Evolutionary conservation across 2,797 vertebrate species (phyloP).

Genomic region (Kryptopterus vitreolus): DNA sequence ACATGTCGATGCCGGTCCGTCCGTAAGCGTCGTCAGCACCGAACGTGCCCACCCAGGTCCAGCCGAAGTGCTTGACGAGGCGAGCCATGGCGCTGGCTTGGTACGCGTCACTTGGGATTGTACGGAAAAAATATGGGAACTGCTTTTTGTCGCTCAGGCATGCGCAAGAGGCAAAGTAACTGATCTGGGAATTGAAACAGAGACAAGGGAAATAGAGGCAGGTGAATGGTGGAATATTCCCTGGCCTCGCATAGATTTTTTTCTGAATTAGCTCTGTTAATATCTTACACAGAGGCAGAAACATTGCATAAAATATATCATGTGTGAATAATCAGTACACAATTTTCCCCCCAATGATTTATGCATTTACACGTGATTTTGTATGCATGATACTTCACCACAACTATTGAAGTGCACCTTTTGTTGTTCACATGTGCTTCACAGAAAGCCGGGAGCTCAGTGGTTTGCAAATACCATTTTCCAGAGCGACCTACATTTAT

Average conservation of each 20-base stretch:
- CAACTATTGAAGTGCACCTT: too few species aligned
- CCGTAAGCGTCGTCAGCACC: conserved; percentile 60
- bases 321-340: background rate
- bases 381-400: background rate
- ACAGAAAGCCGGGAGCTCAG: too few species aligned
- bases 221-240: background rate
- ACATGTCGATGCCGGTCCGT: conserved; percentile 57
- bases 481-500: too few species aligned
- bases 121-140: conserved; percentile 63
- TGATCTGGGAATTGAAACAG: conserved; percentile 53
- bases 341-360: background rate
- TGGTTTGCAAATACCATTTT: too few species aligned
- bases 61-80: conserved; percentile 57
- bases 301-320: background rate
- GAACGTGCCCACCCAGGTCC: conserved; percentile 63
- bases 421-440: too few species aligned
- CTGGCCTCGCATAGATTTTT: background rate
- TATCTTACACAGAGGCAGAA: background rate
- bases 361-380: too few species aligned
- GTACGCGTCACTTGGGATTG: conserved; percentile 61
- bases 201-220: background rate
- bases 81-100: conserved; percentile 59
- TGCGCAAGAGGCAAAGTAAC: conserved; percentile 63
- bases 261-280: background rate
- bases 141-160: conserved; percentile 60